Percentiles rank a stretch among this genome's conserved stretches.
These are phyloP conservation scores for Hoplostethus atlanticus DNA, from an alignment of 2,797 vertebrate species.

Conservation along the genomic window DNA sequence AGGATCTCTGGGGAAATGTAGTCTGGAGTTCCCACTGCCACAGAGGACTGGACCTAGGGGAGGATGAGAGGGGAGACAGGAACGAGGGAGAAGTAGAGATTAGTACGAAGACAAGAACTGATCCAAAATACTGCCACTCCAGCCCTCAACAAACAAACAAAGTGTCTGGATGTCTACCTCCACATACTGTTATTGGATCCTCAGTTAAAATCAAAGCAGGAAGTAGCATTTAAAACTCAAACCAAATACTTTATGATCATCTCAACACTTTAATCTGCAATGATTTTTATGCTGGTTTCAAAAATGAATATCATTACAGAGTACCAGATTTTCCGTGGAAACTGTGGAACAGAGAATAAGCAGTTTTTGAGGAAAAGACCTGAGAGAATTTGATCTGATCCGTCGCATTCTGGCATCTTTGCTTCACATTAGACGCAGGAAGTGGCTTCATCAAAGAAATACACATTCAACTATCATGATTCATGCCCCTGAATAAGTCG, in stretches of 20 bases:
- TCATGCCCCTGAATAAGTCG: background rate
- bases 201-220: background rate
- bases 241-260: background rate
- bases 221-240: background rate
- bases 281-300: too few species aligned
- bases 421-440: background rate
- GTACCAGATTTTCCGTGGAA: background rate
- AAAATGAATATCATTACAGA: background rate
- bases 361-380: background rate
- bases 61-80: background rate
- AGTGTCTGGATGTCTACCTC: too few species aligned
- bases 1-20: constrained; percentile 99
- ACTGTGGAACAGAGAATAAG: too few species aligned
- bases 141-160: too few species aligned
- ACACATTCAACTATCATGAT: background rate
- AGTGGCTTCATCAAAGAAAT: background rate
- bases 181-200: background rate
- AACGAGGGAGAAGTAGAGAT: background rate
- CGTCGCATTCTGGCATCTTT: background rate
- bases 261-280: too few species aligned
- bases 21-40: constrained; percentile 98
- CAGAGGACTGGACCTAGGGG: constrained; percentile 95
- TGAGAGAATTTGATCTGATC: constrained; percentile 4
- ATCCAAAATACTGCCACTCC: background rate
- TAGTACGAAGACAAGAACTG: background rate